Evolutionary conservation across 2,888 invertebrate species (phyloP).

Genomic region (Tetragonisca angustula): DNA sequence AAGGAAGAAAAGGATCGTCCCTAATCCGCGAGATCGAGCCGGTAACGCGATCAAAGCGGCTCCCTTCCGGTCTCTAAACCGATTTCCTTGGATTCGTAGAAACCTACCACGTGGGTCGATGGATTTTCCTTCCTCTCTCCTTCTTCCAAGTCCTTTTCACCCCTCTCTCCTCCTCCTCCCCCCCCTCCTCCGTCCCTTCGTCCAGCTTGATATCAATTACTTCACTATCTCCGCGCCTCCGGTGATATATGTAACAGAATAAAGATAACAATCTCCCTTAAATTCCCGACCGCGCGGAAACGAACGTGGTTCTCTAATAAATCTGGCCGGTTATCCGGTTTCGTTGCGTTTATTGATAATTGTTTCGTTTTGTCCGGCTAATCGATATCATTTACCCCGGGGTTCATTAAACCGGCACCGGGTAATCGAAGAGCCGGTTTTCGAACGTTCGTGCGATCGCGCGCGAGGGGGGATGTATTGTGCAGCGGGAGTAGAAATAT

Average conservation of each 20-base stretch:
- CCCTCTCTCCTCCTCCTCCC: background rate
- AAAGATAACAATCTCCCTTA: slow-evolving; percentile 53
- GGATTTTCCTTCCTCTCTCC: slow-evolving; percentile 37
- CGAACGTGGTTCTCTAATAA: slow-evolving; percentile 43
- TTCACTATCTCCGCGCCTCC: slow-evolving; percentile 41
- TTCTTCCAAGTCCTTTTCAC: background rate
- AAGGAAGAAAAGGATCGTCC: slow-evolving; percentile 60
- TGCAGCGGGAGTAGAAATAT: background rate
- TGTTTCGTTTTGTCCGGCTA: slow-evolving; percentile 28
- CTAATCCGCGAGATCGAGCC: slow-evolving; percentile 76
- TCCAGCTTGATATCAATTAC: slow-evolving; percentile 55
- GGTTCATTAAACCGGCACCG: slow-evolving; percentile 20
- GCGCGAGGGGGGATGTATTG: background rate
- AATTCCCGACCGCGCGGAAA: slow-evolving; percentile 31
- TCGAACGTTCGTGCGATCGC: slow-evolving; percentile 5
- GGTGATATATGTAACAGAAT: slow-evolving; percentile 59
- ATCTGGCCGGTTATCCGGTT: slow-evolving; percentile 38
- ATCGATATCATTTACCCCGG: slow-evolving; percentile 42
- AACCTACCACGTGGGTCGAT: slow-evolving; percentile 66
- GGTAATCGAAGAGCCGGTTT: slow-evolving; percentile 26
- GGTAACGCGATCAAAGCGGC: slow-evolving; percentile 77
- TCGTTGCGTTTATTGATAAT: slow-evolving; percentile 51
- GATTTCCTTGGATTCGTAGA: slow-evolving; percentile 72
- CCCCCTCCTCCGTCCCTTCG: background rate
- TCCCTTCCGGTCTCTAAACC: slow-evolving; percentile 74